Evolutionary conservation across 2,797 vertebrate genomes (phyloP), one percentile per base, ranked within the genome.

Genomic region (Rhynchotus rufescens): DNA sequence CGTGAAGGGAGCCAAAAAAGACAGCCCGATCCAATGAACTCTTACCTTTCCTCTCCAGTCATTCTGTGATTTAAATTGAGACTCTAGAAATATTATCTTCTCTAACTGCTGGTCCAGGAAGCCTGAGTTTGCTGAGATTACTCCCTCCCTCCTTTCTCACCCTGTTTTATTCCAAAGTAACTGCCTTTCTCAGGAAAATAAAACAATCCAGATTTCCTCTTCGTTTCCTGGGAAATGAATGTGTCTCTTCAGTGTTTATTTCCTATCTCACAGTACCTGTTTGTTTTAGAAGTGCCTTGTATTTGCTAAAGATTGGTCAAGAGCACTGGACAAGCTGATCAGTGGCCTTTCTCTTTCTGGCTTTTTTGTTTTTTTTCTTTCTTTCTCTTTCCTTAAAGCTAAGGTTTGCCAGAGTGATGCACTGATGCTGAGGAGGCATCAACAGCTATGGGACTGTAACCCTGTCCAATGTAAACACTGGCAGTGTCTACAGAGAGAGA

Each of bases 381-480:
- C 34, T 94, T 85, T 71, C 75, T 92, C 57, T 88, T 94, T 95
- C 76, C 84, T 84, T 93, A 94, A 97, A 97, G 94, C 95, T 90
- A 96, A 98, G 97, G 94, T 96, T 94, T 97, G 96, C 96, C 94
- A 97, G 93, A 96, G 96, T 98, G 97, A 96, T 95, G 93, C 88
- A 79, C 96, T 94, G 91, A 95, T 97, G 96, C 96, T 97, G 97
- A 97, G 96, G 97, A 97, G 95, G 90, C 94, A 96, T 97, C 97
- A 98, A 98, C 89, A 97, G 97, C 98, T 97, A 94, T 97, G 97
- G 97, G 96, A 98, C 92, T 93, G 81, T 97, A 98, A 97, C 96
- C 97, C 97, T 97, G 97, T 98, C 96, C 96, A 96, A 96, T 96
- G 93, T 97, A 96, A 97, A 97, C 97, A 80, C 95, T 97, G 96